Evolutionary conservation across 2,113 vertebrate species (phyloP).

Genomic region (Fregata magnificens): DNA sequence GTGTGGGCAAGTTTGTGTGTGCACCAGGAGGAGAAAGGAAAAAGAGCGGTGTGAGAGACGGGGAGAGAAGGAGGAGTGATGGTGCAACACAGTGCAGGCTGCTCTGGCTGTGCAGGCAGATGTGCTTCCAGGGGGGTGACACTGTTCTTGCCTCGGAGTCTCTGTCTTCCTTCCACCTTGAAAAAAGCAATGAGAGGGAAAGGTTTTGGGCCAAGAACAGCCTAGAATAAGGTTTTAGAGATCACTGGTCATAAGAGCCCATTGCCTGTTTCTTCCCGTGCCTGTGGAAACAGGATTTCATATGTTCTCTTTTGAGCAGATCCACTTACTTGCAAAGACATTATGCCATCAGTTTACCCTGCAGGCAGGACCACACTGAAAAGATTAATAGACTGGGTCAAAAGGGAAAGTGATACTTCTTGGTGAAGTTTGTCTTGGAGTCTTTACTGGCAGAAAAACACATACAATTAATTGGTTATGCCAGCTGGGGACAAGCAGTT

Average conservation of each 20-base stretch:
- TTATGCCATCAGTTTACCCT: neutral
- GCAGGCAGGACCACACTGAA: neutral
- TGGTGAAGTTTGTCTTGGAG: neutral
- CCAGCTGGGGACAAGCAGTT: neutral
- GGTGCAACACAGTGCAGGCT: fast-evolving
- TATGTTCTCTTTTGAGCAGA: neutral
- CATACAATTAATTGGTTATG: neutral
- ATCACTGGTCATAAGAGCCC: fast-evolving
- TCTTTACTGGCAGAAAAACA: neutral
- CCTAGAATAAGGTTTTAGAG: neutral
- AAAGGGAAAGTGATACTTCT: neutral
- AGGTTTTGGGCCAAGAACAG: neutral
- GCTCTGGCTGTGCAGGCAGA: neutral
- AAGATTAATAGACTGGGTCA: neutral
- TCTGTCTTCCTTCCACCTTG: neutral
- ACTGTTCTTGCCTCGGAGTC: neutral
- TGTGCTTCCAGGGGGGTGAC: neutral
- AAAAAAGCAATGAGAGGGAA: neutral
- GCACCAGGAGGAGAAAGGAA: neutral
- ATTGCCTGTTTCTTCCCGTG: neutral
- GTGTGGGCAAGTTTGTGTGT: neutral
- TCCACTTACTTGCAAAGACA: neutral
- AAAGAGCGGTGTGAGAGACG: neutral
- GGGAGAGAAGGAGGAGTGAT: neutral
- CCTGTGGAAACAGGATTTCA: neutral